Evolutionary conservation across 2,797 vertebrate species (phyloP), one percentile per base, ranked within the genome.

Genomic region (Cryptoblepharus egeriae): DNA sequence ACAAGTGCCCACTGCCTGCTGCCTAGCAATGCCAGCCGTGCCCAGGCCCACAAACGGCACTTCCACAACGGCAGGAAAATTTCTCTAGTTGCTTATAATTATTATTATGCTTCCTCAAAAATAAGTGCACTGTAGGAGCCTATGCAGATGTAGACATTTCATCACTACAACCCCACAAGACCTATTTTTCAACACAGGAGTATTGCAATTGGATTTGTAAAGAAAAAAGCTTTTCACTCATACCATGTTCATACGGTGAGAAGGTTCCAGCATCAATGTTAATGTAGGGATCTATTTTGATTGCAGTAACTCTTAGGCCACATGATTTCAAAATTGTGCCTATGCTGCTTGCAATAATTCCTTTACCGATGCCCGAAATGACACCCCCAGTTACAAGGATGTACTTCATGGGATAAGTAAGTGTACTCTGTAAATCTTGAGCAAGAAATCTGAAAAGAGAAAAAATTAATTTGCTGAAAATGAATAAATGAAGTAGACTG

Each of bases 241-340:
- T 96, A 96, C 96, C 96, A 12, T 96, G 95, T 39, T 96, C 96
- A 12, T 96, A 96, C 0, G 96, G 96, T 28, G 96, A 97, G 88
- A 97, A 97, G 2, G 96, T 97, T 77, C 96, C 95, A 8, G 96
- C 95, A 78, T 96, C 96, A 35, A 97, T 96, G 71, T 96, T 97
- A 88, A 97, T 96, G 75, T 96, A 97, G 4, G 96, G 96, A 87
- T 96, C 95, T 2, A 96, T 96, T 93, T 97, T 97, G 93, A 97
- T 96, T 76, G 96, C 96, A 76, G 96, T 96, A 61, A 96, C 96
- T 91, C 94, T 91, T 0, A 96, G 93, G 16, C 96, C 96, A 80
- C 95, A 96, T 82, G 96, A 96, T 69, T 96, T 96, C 69, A 97
- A 88, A 85, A 97, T 95, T 37, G 93, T 96, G 64, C 96, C 96